Evolutionary conservation across 2,888 invertebrate species (phyloP), one percentile per base, ranked within the genome.

Genomic region (Diaprepes abbreviatus): DNA sequence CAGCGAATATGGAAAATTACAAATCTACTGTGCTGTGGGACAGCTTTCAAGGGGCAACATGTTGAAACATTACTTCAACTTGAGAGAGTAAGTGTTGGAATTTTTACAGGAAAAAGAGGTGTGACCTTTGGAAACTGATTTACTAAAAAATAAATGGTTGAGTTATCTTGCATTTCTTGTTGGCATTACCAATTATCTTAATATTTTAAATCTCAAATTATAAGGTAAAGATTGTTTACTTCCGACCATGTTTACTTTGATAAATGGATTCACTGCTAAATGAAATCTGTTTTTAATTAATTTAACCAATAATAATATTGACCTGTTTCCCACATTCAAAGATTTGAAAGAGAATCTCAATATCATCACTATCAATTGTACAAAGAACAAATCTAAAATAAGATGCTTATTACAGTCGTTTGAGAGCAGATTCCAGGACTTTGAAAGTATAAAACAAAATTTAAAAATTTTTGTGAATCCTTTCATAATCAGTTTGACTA

Each of bases 391-490:
- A 19, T 19, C 16, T 45, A 45, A 45, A 45, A 45, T 45, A 21
- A 21, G 9, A 45, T 45, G 45, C 21, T 45, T 45, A 45, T 7
- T 45, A 1, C 35, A 21, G 45, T 45, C 45, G 45, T 45, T 45
- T 45, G 21, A 35, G 19, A 6, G 45, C 21, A 45, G 21, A 45
- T 45, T 45, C 21, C 45, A 21, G 45, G 45, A 45, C 45, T 45
- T 9, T n/a, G n/a, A n/a, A n/a, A n/a, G n/a, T n/a, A n/a, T n/a
- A n/a, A 45, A 45, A 21, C 7, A 5, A 45, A 45, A 45, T 54
- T 31, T 31, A 17, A 12, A 54, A 16, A 54, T 54, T 28, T 54
- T 54, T 54, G 52, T 54, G 17, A 54, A 54, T 35, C 31, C 33
- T 35, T 54, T 31, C 6, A n/a, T 3, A 35, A n/a, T 31, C 33